Percentiles rank a stretch among this genome's conserved stretches.
These are phyloP conservation scores for Phenganax stokvisi DNA, from an alignment of 92 coral and sea anemone species.

Conservation along the genomic window DNA sequence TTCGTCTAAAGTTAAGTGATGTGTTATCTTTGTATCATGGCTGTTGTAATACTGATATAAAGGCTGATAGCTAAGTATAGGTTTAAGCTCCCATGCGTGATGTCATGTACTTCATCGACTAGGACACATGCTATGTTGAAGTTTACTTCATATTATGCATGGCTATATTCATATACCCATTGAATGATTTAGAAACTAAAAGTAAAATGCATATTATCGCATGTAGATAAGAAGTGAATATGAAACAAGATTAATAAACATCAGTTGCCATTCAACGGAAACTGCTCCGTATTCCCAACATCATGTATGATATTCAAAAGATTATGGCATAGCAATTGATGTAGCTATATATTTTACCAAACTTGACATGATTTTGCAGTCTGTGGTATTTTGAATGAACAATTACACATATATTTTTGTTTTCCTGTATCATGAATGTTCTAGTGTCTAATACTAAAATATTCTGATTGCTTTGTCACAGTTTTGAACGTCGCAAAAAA, in stretches of 20 bases:
- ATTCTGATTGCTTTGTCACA: neutral
- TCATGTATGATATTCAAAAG: no score
- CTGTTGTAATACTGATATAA: constrained; percentile 1
- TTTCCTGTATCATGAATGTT: neutral
- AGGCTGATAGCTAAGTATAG: neutral
- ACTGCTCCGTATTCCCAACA: no score
- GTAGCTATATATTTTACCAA: no score
- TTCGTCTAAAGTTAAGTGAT: neutral
- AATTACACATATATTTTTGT: neutral
- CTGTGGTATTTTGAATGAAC: neutral
- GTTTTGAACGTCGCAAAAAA: no score
- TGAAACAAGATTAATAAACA: no score
- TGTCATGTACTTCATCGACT: neutral
- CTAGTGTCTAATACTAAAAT: neutral
- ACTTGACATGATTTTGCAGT: no score
- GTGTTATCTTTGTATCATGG: neutral
- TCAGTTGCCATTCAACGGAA: no score
- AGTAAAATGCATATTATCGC: no score
- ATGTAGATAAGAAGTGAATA: no score
- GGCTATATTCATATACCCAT: neutral
- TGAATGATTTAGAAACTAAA: no score
- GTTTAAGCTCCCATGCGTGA: neutral
- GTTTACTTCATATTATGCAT: neutral
- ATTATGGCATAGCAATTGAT: no score
- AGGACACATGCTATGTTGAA: neutral